Base-by-base conservation (phyloP, 2,888 invertebrate species). In the Notocelia uddmanniana region DNA sequence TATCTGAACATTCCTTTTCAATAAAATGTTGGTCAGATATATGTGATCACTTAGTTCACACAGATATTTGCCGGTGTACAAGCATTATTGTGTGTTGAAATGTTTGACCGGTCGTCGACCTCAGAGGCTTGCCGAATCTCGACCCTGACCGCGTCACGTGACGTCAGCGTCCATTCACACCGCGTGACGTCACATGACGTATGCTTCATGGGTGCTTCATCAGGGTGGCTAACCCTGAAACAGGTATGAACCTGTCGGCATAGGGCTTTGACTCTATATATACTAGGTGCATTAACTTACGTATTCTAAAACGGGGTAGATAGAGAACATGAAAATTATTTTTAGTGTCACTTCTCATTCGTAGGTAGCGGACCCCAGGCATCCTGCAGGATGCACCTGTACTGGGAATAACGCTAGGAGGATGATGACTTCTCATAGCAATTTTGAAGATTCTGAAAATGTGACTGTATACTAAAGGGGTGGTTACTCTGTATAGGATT, bases 91-190 rank as follows among this genome's bases (percentile, higher is more conserved):
- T 60, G 59, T 70, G 63, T 73, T 67, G 37, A 87, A 91, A 92
- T 91, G 85, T 89, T 86, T 89, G 87, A 88, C 87, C 91, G 91
- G 91, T 79, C 91, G 81, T 84, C 79, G 91, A 89, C 85, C 91
- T 83, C 83, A 74, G 68, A 75, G 75, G 75, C 72, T 75, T 79
- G 81, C 82, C 83, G 83, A 85, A 87, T 85, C 78, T 80, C 83
- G 89, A 83, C 89, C 88, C 87, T 88, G 88, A 88, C 88, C 60
- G 45, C 81, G 79, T 87, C 87, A 88, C 88, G 86, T 86, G 84
- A 87, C 83, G 80, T 58, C 34, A 37, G 58, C 37, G 18, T 37
- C 41, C 41, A 37, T 60, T 45, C 19, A 55, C 26, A 55, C 23
- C 23, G 26, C 55, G n/a, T 34, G 13, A 19, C 34, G 58, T 37